Evolutionary conservation across 1,140 invertebrate species (phyloP).

Genomic region (Drosophila rhopaloa): DNA sequence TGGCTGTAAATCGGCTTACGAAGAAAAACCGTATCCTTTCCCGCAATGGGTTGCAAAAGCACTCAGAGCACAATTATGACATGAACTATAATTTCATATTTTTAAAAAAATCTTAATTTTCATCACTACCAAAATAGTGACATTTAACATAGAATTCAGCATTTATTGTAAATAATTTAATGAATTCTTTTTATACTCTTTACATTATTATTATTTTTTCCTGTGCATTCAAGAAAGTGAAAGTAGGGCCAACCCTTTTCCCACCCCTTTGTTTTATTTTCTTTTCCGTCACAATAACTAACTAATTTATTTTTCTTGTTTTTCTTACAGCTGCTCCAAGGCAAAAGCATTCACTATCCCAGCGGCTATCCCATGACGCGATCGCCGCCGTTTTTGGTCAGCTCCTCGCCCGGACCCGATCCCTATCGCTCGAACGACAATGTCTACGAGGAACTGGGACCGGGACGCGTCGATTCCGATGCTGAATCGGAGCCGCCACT

Average conservation of each 20-base stretch:
- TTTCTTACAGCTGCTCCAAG: slow-evolving; percentile 88
- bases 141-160: too few species aligned
- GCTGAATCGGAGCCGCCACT: slow-evolving; percentile 87
- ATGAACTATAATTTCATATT: not conserved
- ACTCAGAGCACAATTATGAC: slow-evolving; percentile 8
- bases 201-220: not conserved
- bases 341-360: slow-evolving; percentile 87
- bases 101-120: too few species aligned
- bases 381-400: slow-evolving; percentile 87
- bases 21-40: slow-evolving; percentile 20
- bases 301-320: slow-evolving; percentile 21
- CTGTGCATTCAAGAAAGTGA: slow-evolving; percentile 14
- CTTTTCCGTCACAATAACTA: slow-evolving; percentile 17
- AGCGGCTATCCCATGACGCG: slow-evolving; percentile 86
- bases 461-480: slow-evolving; percentile 86
- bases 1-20: slow-evolving; percentile 39
- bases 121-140: too few species aligned
- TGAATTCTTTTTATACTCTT: too few species aligned
- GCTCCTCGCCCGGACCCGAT: slow-evolving; percentile 89
- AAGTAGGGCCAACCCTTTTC: slow-evolving; percentile 1
- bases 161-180: too few species aligned
- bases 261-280: not conserved
- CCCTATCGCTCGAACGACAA: slow-evolving; percentile 89
- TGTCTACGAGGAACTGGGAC: slow-evolving; percentile 88
- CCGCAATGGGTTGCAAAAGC: slow-evolving; percentile 24